Percentiles rank a stretch among this genome's conserved stretches.
phyloP scores from a whole-genome alignment of 1,140 invertebrate species.

The Ceratina japonica region DNA sequence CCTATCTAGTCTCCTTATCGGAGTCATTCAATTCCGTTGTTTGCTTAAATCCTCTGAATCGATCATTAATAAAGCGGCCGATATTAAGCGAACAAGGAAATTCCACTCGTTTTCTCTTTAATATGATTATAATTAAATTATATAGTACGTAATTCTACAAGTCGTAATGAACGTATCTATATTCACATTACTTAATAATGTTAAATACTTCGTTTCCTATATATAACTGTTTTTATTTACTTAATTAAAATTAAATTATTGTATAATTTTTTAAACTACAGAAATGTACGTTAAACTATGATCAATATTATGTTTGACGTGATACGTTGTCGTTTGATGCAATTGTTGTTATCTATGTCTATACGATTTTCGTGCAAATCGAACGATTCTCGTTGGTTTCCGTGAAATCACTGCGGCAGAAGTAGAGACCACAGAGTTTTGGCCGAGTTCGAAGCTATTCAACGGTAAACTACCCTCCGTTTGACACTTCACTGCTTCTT shows the following conservation, averaged over 20 bases:
- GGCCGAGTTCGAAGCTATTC: neutral
- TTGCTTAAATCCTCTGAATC: conserved; percentile 2
- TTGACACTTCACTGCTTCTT: conserved; percentile 8
- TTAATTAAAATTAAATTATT: no score
- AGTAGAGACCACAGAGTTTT: neutral
- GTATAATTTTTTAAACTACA: no score
- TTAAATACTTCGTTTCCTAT: no score
- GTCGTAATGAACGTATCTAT: no score
- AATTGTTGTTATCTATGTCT: no score
- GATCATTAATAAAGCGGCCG: neutral
- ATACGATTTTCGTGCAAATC: no score
- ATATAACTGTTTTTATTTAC: no score
- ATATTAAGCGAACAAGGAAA: conserved; percentile 1
- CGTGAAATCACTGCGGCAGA: neutral
- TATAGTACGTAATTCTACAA: no score
- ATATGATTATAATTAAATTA: neutral
- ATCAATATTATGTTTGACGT: no score
- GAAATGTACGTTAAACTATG: no score
- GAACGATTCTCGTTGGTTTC: neutral
- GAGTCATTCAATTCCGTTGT: neutral
- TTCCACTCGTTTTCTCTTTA: neutral
- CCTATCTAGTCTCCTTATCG: conserved; percentile 11
- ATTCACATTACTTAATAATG: no score
- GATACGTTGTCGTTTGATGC: no score
- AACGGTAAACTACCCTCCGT: neutral